Conservation (phyloP, 35 echinoderm and acorn worm genomes). For the Patiria miniata region DNA sequence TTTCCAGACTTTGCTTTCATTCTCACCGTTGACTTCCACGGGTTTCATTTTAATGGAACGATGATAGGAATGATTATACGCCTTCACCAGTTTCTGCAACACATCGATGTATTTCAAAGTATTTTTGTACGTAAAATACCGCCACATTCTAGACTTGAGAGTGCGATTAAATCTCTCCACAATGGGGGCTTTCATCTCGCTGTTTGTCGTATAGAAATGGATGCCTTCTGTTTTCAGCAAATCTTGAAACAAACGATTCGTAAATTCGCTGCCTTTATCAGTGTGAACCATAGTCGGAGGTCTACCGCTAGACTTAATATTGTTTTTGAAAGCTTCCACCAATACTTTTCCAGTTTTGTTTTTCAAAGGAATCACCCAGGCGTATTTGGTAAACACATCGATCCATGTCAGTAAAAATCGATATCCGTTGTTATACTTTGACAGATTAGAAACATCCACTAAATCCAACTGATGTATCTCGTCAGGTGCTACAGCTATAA, state of each 20-base stretch:
- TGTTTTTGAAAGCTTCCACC: constrained; percentile 36
- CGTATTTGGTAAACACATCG: constrained; percentile 41
- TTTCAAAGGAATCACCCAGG: constrained; percentile 40
- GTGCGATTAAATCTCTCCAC: constrained; percentile 43
- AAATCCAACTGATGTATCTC: neutral
- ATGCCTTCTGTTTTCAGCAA: constrained; percentile 61
- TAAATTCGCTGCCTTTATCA: constrained; percentile 73
- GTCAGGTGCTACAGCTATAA: neutral
- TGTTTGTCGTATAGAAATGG: constrained; percentile 72
- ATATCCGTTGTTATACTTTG: neutral
- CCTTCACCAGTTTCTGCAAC: constrained; percentile 13
- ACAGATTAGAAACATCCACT: neutral
- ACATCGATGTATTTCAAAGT: constrained; percentile 42
- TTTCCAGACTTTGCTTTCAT: constrained; percentile 22
- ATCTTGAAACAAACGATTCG: constrained; percentile 57
- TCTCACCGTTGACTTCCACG: constrained; percentile 8
- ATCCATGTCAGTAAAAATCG: constrained; percentile 17
- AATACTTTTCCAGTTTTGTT: constrained; percentile 11
- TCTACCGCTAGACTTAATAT: constrained; percentile 8
- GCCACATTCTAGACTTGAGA: constrained; percentile 42
- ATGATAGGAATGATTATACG: constrained; percentile 42
- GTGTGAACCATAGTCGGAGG: constrained; percentile 40
- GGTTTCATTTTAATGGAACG: constrained; percentile 31
- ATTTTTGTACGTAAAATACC: constrained; percentile 39
- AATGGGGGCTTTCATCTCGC: constrained; percentile 65